Conservation (phyloP, 2,113 vertebrate species). For the Chloropsis cyanopogon region DNA sequence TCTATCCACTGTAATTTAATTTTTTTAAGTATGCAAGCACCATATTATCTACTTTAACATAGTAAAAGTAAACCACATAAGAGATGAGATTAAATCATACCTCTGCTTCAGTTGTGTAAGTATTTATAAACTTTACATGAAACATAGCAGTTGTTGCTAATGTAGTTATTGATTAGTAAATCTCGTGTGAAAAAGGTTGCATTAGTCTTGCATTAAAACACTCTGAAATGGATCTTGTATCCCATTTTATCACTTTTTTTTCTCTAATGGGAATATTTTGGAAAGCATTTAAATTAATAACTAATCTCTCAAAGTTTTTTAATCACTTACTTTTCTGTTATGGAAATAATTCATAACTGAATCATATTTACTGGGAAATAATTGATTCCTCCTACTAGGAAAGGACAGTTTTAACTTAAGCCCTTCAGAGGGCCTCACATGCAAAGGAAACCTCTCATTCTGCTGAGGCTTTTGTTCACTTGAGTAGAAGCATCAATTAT, state of each 20-base stretch:
- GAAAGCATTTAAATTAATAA: slow-evolving; percentile 40
- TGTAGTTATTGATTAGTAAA: slow-evolving; percentile 40
- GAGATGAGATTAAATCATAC: background rate
- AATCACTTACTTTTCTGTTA: slow-evolving; percentile 30
- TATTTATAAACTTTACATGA: slow-evolving; percentile 39
- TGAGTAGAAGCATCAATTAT: background rate
- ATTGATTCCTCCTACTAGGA: background rate
- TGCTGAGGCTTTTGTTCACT: background rate
- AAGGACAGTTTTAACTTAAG: background rate
- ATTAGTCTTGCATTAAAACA: background rate
- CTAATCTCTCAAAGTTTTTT: slow-evolving; percentile 2
- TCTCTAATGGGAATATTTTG: background rate
- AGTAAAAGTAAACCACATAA: background rate
- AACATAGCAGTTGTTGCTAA: slow-evolving; percentile 7
- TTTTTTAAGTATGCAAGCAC: background rate
- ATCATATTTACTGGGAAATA: background rate
- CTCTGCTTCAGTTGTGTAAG: background rate
- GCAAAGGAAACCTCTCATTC: background rate
- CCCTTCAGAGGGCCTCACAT: background rate
- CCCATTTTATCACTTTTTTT: background rate
- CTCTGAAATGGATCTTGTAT: slow-evolving; percentile 5
- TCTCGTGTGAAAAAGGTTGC: background rate
- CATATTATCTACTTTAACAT: background rate
- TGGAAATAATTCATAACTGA: slow-evolving; percentile 30
- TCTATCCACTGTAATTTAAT: background rate